Percentiles rank a stretch among this genome's conserved stretches.
These are phyloP conservation scores for Anas georgica DNA, from an alignment of 2,797 vertebrate genomes.

Conservation along the genomic window DNA sequence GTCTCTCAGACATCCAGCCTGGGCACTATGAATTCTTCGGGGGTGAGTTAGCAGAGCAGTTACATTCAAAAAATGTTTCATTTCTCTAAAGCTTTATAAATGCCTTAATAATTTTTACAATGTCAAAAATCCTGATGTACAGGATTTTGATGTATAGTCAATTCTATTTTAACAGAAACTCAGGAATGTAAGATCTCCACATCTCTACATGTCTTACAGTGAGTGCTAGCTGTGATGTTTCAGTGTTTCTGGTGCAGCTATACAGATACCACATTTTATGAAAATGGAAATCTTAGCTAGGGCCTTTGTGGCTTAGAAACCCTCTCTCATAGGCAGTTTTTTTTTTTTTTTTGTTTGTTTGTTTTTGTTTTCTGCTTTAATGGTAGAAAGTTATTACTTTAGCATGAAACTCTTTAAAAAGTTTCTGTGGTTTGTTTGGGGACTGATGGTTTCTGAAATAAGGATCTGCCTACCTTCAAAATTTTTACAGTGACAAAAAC, in stretches of 20 bases:
- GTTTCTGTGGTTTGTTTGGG: neutral
- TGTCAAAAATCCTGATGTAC: neutral
- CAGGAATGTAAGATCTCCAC: neutral
- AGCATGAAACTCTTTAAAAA: neutral
- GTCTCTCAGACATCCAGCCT: slow-evolving; percentile 83
- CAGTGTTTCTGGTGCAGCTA: neutral
- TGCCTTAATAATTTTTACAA: neutral
- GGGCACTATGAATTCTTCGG: slow-evolving; percentile 81
- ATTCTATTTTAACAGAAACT: neutral
- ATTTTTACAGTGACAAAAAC: neutral
- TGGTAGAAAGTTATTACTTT: no score
- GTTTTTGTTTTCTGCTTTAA: neutral
- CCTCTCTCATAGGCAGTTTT: neutral
- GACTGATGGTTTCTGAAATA: neutral
- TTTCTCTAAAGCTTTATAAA: neutral
- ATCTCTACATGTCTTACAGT: neutral
- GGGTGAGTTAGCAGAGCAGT: slow-evolving; percentile 80
- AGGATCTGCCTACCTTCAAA: neutral
- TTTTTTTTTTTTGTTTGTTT: neutral
- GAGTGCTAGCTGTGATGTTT: neutral
- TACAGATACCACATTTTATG: neutral
- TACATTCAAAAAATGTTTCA: neutral
- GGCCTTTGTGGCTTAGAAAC: neutral
- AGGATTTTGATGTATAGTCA: neutral
- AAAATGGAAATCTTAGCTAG: neutral